Base-by-base conservation (phyloP, 2,797 vertebrate species). In the Clarias pachynema region DNA sequence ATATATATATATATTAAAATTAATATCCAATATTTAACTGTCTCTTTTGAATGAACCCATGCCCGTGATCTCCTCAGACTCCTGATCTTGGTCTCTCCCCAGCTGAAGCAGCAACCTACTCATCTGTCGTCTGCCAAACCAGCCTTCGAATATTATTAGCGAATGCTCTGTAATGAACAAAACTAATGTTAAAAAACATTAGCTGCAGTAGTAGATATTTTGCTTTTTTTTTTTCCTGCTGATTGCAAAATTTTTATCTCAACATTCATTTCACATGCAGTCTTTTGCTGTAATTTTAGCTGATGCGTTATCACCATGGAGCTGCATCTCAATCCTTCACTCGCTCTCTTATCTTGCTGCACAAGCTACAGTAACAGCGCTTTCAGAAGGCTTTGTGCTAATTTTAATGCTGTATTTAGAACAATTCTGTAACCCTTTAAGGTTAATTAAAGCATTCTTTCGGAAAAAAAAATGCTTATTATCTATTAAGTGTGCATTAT, bases 241-340 rank as follows among this genome's bases (percentile, higher is more conserved):
- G 22, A 37, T 56, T 77, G 73, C 9, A 22, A 15, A 40, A 62
- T 79, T 37, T 49, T 79, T 40, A 62, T 78, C 77, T 79, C 57
- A 16, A 8, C 57, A 40, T 26, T 29, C 56, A 22, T 77, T 77
- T 40, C 59, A 62, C 77, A n/a, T 3, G 14, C 59, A 40, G 1
- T 62, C 31, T 40, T 34, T 62, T 10, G 57, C 57, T 40, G n/a
- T 79, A 40, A 40, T 79, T 79, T 62, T n/a, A 79, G 59, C 57
- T 79, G 57, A 79, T 62, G 77, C 57, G n/a, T 79, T 62, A 79
- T 79, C 57, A 62, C 29, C 1, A 1, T 78, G 75, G 31, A n/a
- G 75, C 77, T 5, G n/a, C n/a, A 44, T 16, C 78, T 18, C 60
- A 9, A 49, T 65, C 14, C 59, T 79, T 49, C 78, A 5, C 24